A percentile compares a stretch with the other conserved stretches of the same genome.
Conservation (phyloP, 2,113 vertebrate genomes). For the Trachemys scripta region DNA sequence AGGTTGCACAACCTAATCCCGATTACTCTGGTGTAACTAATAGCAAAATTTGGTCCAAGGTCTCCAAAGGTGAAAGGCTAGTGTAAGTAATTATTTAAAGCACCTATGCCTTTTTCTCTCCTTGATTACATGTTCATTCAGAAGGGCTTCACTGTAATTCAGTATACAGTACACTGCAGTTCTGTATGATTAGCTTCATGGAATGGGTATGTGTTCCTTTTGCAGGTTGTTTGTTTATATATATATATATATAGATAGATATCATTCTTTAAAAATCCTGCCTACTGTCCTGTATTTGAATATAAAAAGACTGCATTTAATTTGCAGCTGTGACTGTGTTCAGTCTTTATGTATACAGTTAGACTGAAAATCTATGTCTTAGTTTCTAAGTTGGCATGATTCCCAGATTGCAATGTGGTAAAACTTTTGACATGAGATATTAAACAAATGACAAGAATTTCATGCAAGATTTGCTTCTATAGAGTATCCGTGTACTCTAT, state of each 20-base stretch:
- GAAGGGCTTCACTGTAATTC: neutral
- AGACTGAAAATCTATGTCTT: constrained; percentile 61
- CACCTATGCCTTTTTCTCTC: neutral
- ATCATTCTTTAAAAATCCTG: constrained; percentile 2
- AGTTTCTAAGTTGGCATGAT: constrained; percentile 64
- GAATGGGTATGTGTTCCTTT: neutral
- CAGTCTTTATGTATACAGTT: constrained; percentile 57
- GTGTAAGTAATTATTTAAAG: neutral
- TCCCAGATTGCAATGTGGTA: constrained; percentile 68
- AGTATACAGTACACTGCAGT: neutral
- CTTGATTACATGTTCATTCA: neutral
- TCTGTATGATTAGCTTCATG: neutral
- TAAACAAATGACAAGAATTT: constrained; percentile 67
- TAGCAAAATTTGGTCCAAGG: neutral
- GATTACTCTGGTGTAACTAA: too few species aligned
- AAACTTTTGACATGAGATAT: constrained; percentile 68
- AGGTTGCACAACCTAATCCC: neutral
- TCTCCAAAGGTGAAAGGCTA: constrained; percentile 13
- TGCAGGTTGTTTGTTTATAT: neutral
- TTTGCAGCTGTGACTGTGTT: constrained; percentile 51
- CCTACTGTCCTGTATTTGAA: neutral
- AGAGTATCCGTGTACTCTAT: constrained; percentile 46
- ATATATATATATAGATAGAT: neutral
- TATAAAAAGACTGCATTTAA: constrained; percentile 49
- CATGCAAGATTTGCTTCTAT: constrained; percentile 41